phyloP scores from a whole-genome alignment of 2,797 vertebrate species.

The Hafferia zeledoni region DNA sequence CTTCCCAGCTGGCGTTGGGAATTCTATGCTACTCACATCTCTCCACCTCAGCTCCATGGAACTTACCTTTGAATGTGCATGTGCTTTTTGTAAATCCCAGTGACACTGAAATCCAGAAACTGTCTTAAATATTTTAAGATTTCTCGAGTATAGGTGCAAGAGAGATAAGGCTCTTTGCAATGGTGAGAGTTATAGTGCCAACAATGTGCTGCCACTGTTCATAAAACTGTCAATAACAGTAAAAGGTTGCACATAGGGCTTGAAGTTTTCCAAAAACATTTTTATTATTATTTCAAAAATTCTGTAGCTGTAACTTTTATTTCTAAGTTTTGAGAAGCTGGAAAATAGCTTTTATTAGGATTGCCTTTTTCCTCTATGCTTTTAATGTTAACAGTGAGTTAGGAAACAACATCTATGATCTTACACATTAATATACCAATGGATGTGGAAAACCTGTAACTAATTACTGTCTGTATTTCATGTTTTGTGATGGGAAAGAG shows the following conservation, averaged over 20 bases:
- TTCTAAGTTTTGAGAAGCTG: neutral
- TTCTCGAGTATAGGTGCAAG: neutral
- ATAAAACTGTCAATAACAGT: neutral
- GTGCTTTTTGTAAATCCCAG: neutral
- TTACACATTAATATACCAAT: neutral
- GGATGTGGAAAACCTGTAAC: neutral
- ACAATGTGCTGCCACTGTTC: neutral
- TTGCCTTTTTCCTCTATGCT: neutral
- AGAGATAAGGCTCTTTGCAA: neutral
- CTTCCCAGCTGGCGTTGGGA: neutral
- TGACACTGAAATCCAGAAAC: neutral
- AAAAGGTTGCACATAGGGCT: neutral
- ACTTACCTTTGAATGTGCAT: neutral
- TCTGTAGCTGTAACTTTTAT: neutral
- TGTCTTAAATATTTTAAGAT: neutral
- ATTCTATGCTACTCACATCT: neutral
- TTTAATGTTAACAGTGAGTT: neutral
- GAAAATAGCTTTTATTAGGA: neutral
- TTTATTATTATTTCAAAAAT: neutral
- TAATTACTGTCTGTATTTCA: neutral
- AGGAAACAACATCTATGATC: neutral
- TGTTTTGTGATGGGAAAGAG: neutral
- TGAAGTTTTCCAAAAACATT: neutral
- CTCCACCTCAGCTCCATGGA: neutral
- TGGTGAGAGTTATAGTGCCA: neutral